Evolutionary conservation across 1,140 invertebrate genomes (phyloP).

Genomic region (Olivierus martensii): DNA sequence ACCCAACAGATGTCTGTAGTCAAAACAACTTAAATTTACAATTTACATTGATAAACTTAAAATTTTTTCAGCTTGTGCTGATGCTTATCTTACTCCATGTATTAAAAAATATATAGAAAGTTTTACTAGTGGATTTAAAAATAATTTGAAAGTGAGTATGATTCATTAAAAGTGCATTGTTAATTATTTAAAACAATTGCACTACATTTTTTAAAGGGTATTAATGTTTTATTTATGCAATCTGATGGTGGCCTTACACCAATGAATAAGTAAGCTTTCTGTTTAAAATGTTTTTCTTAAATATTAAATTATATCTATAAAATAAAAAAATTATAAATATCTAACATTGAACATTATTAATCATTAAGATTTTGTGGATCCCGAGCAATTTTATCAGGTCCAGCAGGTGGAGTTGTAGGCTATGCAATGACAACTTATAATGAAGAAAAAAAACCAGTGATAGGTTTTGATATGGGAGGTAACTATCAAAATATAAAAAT

Average conservation of each 20-base stretch:
- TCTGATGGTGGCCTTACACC: conserved; percentile 94
- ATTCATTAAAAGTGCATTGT: not conserved
- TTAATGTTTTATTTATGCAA: conserved; percentile 96
- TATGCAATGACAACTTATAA: conserved; percentile 81
- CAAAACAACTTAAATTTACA: too few relatives aligned
- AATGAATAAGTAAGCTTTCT: conserved; percentile 61
- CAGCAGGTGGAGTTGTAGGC: conserved; percentile 93
- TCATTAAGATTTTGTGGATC: conserved; percentile 61
- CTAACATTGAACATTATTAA: not conserved
- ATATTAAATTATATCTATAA: conserved; percentile 3
- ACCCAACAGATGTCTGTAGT: too few relatives aligned
- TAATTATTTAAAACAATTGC: not conserved
- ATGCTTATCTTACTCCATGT: conserved; percentile 94
- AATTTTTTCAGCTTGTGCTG: conserved; percentile 60
- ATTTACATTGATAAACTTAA: too few relatives aligned
- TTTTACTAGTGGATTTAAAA: conserved; percentile 76
- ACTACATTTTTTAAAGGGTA: conserved; percentile 34
- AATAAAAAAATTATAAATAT: not conserved
- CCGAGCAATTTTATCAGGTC: conserved; percentile 88
- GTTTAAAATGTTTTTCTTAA: conserved; percentile 18
- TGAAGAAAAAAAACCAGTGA: conserved; percentile 49
- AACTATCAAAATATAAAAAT: conserved; percentile 4
- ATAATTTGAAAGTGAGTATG: conserved; percentile 41
- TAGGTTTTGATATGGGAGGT: conserved; percentile 97
- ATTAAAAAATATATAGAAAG: conserved; percentile 78